phyloP scores from a whole-genome alignment of 1,140 invertebrate genomes.

The Scaptodrosophila lebanonensis region DNA sequence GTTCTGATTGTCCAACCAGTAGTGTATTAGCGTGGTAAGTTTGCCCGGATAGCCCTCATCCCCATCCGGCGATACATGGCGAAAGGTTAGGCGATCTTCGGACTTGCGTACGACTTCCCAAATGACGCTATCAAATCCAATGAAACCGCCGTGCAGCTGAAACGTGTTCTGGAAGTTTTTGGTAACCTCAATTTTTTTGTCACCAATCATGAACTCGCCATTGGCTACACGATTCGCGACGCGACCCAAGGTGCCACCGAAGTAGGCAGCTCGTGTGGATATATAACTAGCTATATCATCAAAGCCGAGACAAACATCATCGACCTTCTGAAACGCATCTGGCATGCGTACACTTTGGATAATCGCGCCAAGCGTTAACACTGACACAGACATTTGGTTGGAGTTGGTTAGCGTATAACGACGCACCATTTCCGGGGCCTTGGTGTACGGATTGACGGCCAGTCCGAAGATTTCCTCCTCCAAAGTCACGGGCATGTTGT shows the following conservation, averaged over 20 bases:
- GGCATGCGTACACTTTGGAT: constrained; percentile 86
- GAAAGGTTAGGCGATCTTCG: constrained; percentile 81
- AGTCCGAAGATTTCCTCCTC: constrained; percentile 66
- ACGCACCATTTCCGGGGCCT: constrained; percentile 76
- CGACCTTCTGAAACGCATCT: constrained; percentile 82
- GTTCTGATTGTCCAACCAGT: constrained; percentile 85
- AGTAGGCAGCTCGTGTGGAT: constrained; percentile 82
- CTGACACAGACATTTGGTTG: constrained; percentile 79
- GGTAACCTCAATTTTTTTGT: constrained; percentile 82
- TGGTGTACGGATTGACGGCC: constrained; percentile 54
- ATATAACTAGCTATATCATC: constrained; percentile 81
- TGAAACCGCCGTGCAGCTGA: constrained; percentile 90
- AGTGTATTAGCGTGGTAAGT: constrained; percentile 83
- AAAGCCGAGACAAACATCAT: constrained; percentile 88
- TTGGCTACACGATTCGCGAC: constrained; percentile 91
- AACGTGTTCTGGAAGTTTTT: constrained; percentile 84
- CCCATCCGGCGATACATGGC: constrained; percentile 85
- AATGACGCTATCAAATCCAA: constrained; percentile 91
- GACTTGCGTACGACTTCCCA: constrained; percentile 79
- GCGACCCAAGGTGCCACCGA: constrained; percentile 92
- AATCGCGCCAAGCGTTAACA: constrained; percentile 88
- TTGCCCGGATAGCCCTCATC: constrained; percentile 92
- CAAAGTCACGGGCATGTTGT: constrained; percentile 35
- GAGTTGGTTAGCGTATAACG: constrained; percentile 81
- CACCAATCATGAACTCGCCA: constrained; percentile 84